phyloP scores from a whole-genome alignment of 2,113 vertebrate genomes.

The Nesoenas mayeri region DNA sequence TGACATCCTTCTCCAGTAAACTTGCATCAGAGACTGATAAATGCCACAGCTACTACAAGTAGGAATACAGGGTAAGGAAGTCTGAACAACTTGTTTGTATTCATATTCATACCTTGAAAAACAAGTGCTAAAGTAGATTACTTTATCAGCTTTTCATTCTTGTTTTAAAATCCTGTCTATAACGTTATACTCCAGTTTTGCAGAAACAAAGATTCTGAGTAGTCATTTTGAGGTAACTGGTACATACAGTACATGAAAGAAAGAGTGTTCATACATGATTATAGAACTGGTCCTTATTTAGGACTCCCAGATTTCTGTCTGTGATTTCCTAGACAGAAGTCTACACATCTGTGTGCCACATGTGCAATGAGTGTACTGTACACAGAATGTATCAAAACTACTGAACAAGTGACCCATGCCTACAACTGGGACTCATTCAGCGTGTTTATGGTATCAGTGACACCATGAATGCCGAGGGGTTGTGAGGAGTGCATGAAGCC shows the following conservation, averaged over 20 bases:
- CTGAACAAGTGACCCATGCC: not conserved
- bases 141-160: not conserved
- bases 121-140: not conserved
- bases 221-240: not conserved
- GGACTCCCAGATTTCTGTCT: not conserved
- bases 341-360: not conserved
- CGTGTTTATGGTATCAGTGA: fast-evolving
- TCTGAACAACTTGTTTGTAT: not conserved
- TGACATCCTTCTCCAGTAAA: not conserved
- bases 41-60: not conserved
- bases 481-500: not conserved
- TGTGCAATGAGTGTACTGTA: fast-evolving
- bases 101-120: not conserved
- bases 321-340: not conserved
- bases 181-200: not conserved
- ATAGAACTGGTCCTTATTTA: not conserved
- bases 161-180: not conserved
- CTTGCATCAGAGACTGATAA: not conserved
- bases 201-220: not conserved
- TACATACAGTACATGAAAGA: not conserved
- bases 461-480: fast-evolving
- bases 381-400: not conserved
- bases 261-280: not conserved
- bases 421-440: not conserved
- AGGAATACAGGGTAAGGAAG: not conserved